phyloP scores from a whole-genome alignment of 1,140 invertebrate species.

The Drosophila auraria region DNA sequence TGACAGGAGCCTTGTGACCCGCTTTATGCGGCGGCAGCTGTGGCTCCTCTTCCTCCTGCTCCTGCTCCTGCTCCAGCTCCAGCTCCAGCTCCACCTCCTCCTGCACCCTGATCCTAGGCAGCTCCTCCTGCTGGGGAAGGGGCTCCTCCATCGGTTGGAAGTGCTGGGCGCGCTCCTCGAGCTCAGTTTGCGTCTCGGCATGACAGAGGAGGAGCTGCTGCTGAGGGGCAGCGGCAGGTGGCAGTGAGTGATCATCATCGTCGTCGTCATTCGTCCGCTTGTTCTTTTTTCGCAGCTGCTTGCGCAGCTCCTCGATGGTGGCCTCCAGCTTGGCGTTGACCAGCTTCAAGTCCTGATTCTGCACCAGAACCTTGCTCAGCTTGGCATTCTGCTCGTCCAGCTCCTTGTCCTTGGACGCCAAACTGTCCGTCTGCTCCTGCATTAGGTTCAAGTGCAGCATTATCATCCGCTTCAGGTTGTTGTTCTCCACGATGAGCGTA shows the following conservation, averaged over 20 bases:
- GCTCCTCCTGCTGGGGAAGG: background rate
- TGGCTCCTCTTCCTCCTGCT: background rate
- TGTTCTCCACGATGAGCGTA: slow-evolving; percentile 69
- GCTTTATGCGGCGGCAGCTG: background rate
- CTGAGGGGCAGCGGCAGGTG: slow-evolving; percentile 36
- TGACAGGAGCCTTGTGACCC: slow-evolving; percentile 17
- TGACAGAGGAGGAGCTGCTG: slow-evolving; percentile 53
- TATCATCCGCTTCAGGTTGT: slow-evolving; percentile 85
- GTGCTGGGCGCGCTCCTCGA: slow-evolving; percentile 9
- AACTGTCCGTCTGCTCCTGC: slow-evolving; percentile 90
- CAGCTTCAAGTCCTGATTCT: slow-evolving; percentile 59
- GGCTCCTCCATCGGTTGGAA: background rate
- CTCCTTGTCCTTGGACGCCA: slow-evolving; percentile 89
- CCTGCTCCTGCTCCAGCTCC: background rate
- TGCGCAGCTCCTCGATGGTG: slow-evolving; percentile 53
- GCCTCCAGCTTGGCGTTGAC: slow-evolving; percentile 48
- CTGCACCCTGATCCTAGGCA: background rate
- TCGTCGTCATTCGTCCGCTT: slow-evolving; percentile 42
- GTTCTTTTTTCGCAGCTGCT: slow-evolving; percentile 46
- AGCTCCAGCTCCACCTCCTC: slow-evolving; percentile 1
- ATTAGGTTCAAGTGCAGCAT: slow-evolving; percentile 90
- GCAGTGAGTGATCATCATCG: slow-evolving; percentile 50
- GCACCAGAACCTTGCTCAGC: slow-evolving; percentile 41
- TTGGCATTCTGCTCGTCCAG: slow-evolving; percentile 76
- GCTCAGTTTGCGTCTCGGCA: slow-evolving; percentile 56